These are phyloP conservation scores for Urocynchramus pylzowi DNA, from an alignment of 2,113 vertebrate species.

Conservation along the genomic window DNA sequence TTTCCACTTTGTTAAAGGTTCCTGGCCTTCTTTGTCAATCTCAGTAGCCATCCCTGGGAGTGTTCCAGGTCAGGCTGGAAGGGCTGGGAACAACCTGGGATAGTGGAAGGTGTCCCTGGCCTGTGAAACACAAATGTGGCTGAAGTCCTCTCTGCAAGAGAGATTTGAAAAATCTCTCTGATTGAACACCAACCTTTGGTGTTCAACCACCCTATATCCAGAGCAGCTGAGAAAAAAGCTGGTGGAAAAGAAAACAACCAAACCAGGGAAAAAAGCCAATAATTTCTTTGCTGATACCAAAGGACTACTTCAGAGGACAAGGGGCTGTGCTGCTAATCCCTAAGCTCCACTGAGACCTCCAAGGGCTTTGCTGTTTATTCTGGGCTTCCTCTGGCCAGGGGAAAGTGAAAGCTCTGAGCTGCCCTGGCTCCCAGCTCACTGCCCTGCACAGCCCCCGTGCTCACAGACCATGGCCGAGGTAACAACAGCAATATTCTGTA, in stretches of 20 bases:
- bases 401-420: not conserved
- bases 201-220: accelerated
- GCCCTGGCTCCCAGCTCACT: not conserved
- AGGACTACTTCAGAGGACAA: not conserved
- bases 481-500: accelerated
- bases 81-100: not conserved
- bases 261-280: not conserved
- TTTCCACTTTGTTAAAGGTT: not conserved
- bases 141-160: not conserved
- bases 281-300: not conserved
- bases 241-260: not conserved
- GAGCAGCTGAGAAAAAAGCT: not conserved
- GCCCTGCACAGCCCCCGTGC: not conserved
- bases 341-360: not conserved
- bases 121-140: not conserved
- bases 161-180: not conserved
- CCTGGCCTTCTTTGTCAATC: not conserved
- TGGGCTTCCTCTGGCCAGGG: not conserved
- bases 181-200: not conserved
- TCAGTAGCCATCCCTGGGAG: not conserved
- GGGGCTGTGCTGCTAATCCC: not conserved
- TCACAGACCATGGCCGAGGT: accelerated
- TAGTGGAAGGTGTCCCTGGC: not conserved
- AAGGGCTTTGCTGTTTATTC: not conserved
- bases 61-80: not conserved